These are phyloP conservation scores for Odontamblyopus rebecca DNA, from an alignment of 2,797 vertebrate genomes.

Conservation along the genomic window DNA sequence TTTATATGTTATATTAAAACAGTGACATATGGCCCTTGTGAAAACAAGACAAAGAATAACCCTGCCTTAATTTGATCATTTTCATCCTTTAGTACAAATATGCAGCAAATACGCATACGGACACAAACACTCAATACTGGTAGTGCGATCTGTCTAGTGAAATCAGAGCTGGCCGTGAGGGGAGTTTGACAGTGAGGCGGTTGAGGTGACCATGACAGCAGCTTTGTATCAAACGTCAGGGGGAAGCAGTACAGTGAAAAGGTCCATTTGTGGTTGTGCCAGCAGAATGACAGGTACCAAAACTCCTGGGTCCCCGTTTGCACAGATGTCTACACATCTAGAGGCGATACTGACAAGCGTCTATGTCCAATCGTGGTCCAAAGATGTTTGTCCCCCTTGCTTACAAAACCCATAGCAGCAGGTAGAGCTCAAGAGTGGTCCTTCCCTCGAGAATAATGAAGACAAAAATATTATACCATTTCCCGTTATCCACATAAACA, in stretches of 20 bases:
- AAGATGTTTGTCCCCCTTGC: constrained; percentile 62
- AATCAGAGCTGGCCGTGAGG: constrained; percentile 61
- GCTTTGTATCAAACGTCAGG: constrained; percentile 68
- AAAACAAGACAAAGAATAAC: constrained; percentile 41
- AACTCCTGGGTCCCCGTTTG: constrained; percentile 54
- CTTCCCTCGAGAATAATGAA: constrained; percentile 55
- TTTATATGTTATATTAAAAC: constrained; percentile 61
- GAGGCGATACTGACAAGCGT: constrained; percentile 62
- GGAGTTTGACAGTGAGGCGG: constrained; percentile 52
- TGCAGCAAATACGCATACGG: constrained; percentile 55
- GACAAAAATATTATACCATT: constrained; percentile 32
- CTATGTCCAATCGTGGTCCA: constrained; percentile 65
- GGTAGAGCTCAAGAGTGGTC: constrained; percentile 73
- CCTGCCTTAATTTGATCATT: constrained; percentile 36
- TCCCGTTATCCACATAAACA: constrained; percentile 68
- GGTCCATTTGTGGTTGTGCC: constrained; percentile 77
- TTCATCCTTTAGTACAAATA: constrained; percentile 74
- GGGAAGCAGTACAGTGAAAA: constrained; percentile 80
- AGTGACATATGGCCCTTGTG: constrained; percentile 60
- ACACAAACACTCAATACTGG: constrained; percentile 68
- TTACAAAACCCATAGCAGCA: constrained; percentile 82
- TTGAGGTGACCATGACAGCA: constrained; percentile 56
- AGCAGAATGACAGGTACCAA: constrained; percentile 63
- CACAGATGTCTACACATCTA: constrained; percentile 55
- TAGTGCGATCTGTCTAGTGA: constrained; percentile 71